Conservation (phyloP, 2,888 invertebrate genomes). For the Volucella bombylans region DNA sequence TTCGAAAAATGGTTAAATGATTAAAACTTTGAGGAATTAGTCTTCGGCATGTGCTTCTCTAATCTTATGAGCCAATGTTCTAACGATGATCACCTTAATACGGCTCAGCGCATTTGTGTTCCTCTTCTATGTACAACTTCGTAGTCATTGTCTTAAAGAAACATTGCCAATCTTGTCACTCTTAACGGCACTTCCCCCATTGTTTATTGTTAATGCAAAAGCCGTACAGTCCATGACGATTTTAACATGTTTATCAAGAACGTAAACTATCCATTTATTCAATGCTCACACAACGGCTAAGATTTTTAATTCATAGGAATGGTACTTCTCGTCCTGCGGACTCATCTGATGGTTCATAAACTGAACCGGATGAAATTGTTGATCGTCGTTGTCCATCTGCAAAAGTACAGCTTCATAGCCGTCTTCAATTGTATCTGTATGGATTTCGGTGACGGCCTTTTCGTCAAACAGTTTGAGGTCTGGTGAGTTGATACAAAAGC, state of each 20-base stretch:
- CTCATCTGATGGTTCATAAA: conserved; percentile 10
- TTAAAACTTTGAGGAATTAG: neutral
- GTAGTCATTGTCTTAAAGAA: conserved; percentile 1
- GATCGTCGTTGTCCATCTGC: neutral
- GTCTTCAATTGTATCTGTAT: too few species aligned
- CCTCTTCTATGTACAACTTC: neutral
- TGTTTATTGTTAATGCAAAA: conserved; percentile 31
- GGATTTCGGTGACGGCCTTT: too few species aligned
- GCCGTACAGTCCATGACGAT: conserved; percentile 23
- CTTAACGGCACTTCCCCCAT: conserved; percentile 18
- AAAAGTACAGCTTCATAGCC: neutral
- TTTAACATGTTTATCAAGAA: conserved; percentile 29
- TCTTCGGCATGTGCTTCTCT: neutral
- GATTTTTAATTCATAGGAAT: conserved; percentile 72
- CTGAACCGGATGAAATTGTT: conserved; percentile 45
- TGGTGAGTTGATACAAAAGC: too few species aligned
- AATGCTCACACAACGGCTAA: conserved; percentile 66
- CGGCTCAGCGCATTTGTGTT: too few species aligned
- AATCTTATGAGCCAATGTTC: neutral
- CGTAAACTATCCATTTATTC: conserved; percentile 72
- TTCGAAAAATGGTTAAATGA: too few species aligned
- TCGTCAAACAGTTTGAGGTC: too few species aligned
- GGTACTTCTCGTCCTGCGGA: conserved; percentile 1
- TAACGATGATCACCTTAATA: neutral
- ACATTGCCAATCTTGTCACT: conserved; percentile 17